phyloP scores from a whole-genome alignment of 2,797 vertebrate genomes.

The Artibeus jamaicensis region DNA sequence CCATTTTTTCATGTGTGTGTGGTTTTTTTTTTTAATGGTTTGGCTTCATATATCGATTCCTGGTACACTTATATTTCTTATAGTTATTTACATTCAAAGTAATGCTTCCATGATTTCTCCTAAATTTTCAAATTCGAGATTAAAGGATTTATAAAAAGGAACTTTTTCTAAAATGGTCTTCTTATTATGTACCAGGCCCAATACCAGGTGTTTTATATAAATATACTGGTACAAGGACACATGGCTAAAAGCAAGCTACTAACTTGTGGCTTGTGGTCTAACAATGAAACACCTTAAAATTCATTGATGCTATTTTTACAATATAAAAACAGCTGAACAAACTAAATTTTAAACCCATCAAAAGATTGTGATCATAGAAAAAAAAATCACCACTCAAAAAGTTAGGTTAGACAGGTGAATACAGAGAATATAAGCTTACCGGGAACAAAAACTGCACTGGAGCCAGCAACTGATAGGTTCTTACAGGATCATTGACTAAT shows the following conservation, averaged over 20 bases:
- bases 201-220: background rate
- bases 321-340: background rate
- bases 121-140: background rate
- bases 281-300: background rate
- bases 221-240: background rate
- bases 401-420: background rate
- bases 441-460: background rate
- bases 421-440: background rate
- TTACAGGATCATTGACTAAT: background rate
- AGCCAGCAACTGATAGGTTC: background rate
- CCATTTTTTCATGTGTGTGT: background rate
- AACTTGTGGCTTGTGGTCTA: background rate
- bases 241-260: background rate
- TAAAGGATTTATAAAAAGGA: background rate
- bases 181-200: background rate
- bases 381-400: background rate
- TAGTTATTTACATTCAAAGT: background rate
- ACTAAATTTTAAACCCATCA: background rate
- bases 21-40: background rate
- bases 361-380: background rate
- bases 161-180: background rate
- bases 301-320: background rate
- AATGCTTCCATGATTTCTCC: background rate
- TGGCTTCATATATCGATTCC: background rate
- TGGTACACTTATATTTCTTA: background rate